Percentiles rank a stretch among this genome's conserved stretches.
Evolutionary conservation across 2,888 invertebrate species (phyloP).

Genomic region (Alloscopus bannaensis): DNA sequence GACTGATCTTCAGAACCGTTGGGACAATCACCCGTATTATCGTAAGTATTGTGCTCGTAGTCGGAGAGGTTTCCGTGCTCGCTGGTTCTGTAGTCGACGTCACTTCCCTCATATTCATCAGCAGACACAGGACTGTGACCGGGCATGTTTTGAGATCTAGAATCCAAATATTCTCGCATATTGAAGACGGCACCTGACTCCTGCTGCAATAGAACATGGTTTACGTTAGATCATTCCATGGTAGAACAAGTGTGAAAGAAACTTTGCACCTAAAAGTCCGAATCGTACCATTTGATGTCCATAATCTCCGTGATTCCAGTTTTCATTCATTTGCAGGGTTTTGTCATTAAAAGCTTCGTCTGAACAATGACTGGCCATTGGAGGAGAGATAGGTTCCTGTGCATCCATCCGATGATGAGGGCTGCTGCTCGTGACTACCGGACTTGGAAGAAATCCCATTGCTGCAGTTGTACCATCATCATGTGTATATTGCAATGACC

Average conservation of each 20-base stretch:
- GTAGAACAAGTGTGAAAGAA: not conserved
- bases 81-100: constrained; percentile 40
- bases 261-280: not conserved
- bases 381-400: constrained; percentile 39
- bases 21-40: constrained; percentile 36
- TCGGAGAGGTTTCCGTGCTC: constrained; percentile 54
- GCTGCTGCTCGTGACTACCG: constrained; percentile 54
- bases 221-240: not conserved
- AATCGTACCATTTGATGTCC: constrained; percentile 38
- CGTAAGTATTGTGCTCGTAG: constrained; percentile 48
- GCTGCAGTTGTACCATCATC: constrained; percentile 36
- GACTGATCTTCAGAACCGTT: constrained; percentile 42
- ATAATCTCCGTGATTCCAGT: constrained; percentile 40
- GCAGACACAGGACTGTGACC: constrained; percentile 59
- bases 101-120: constrained; percentile 52
- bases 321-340: constrained; percentile 5
- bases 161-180: constrained; percentile 48
- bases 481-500: constrained; percentile 45
- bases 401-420: constrained; percentile 29
- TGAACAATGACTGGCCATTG: constrained; percentile 30
- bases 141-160: constrained; percentile 56
- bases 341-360: constrained; percentile 27
- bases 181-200: constrained; percentile 26
- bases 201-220: constrained; percentile 11
- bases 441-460: constrained; percentile 56